phyloP scores from a whole-genome alignment of 2,113 vertebrate genomes.

The Otis tarda region DNA sequence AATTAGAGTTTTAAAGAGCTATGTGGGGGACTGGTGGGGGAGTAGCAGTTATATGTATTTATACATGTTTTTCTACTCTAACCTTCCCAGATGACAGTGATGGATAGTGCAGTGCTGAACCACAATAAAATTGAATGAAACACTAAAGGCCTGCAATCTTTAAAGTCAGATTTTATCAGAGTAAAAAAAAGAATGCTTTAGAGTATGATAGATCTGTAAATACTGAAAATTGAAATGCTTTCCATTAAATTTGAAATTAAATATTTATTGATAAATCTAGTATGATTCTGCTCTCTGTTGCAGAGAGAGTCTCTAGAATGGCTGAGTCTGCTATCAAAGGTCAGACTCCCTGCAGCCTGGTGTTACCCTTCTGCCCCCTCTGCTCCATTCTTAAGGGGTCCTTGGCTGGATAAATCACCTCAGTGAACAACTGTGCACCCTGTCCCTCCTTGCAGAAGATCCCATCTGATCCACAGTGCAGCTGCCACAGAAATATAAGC shows the following conservation, averaged over 20 bases:
- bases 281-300: not conserved
- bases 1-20: not conserved
- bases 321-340: not conserved
- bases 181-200: not conserved
- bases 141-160: not conserved
- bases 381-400: not conserved
- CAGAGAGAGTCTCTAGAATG: not conserved
- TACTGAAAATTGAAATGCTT: not conserved
- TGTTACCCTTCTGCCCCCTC: not conserved
- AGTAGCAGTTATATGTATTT: not conserved
- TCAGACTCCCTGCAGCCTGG: not conserved
- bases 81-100: not conserved
- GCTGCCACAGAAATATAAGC: not conserved
- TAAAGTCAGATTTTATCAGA: not conserved
- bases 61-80: not conserved
- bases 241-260: not conserved
- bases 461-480: not conserved
- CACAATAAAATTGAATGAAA: not conserved
- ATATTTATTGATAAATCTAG: not conserved
- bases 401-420: not conserved
- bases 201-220: not conserved
- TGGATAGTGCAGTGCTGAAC: not conserved
- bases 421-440: not conserved
- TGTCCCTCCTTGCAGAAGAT: not conserved
- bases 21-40: not conserved